Percentiles rank a stretch among this genome's conserved stretches.
phyloP scores from a whole-genome alignment of 2,888 invertebrate genomes.

The Thereva unica region DNA sequence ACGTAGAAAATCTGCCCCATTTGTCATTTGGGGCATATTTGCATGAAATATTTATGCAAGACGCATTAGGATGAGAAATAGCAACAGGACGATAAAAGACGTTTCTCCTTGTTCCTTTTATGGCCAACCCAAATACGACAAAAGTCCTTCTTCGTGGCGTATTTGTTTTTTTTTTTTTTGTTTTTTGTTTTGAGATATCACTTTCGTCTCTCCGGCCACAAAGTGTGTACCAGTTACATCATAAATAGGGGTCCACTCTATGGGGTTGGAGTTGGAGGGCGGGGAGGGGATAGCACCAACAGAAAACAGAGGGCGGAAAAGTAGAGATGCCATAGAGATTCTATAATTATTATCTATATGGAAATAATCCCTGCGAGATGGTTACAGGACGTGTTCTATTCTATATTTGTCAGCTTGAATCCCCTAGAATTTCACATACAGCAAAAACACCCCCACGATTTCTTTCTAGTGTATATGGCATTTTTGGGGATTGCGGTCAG shows the following conservation, averaged over 20 bases:
- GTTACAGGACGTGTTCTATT: constrained; percentile 18
- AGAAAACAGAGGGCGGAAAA: not conserved
- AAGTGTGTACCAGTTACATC: constrained; percentile 19
- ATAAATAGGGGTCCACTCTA: not conserved
- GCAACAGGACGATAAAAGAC: constrained; percentile 31
- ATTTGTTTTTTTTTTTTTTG: too few relatives aligned
- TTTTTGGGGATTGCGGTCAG: too few relatives aligned
- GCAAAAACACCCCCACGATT: too few relatives aligned
- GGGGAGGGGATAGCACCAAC: not conserved
- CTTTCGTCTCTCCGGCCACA: constrained; percentile 8
- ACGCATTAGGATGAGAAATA: constrained; percentile 33
- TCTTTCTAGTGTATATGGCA: too few relatives aligned
- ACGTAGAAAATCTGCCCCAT: constrained; percentile 32
- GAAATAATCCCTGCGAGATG: not conserved
- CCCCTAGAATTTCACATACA: not conserved
- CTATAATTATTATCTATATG: not conserved
- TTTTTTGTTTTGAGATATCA: too few relatives aligned
- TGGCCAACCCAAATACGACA: constrained; percentile 27
- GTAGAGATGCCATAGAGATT: not conserved
- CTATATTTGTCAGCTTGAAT: constrained; percentile 14
- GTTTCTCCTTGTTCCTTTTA: constrained; percentile 11
- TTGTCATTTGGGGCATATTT: constrained; percentile 35
- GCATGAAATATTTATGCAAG: constrained; percentile 34
- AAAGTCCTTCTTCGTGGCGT: not conserved
- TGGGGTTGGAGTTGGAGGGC: too few relatives aligned